Conservation (phyloP, 2,797 vertebrate genomes). For the Percopsis omiscomaycus region DNA sequence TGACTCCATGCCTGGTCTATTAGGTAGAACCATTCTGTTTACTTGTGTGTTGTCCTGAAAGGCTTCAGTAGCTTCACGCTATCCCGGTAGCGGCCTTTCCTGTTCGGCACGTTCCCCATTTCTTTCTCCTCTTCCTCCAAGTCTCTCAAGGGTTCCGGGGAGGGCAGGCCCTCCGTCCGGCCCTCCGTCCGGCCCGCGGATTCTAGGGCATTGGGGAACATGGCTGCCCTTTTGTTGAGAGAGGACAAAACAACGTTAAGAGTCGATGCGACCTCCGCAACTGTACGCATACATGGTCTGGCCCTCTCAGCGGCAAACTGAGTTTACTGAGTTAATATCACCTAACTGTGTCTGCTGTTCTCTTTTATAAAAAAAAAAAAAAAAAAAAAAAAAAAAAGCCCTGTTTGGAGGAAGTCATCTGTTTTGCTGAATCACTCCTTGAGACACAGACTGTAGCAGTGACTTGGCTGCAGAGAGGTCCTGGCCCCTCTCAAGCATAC, state of each 20-base stretch:
- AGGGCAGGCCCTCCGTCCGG: conserved; percentile 64
- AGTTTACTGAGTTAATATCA: not conserved
- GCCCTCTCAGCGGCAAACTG: not conserved
- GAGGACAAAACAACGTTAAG: conserved; percentile 10
- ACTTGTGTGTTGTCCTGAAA: conserved; percentile 83
- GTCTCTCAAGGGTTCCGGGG: conserved; percentile 56
- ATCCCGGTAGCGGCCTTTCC: conserved; percentile 73
- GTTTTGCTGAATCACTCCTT: conserved; percentile 65
- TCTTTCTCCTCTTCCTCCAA: conserved; percentile 68
- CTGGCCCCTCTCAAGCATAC: conserved; percentile 38
- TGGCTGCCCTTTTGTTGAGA: conserved; percentile 47
- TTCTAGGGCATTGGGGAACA: conserved; percentile 77
- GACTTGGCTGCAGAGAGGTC: conserved; percentile 58
- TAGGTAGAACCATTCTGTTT: conserved; percentile 38
- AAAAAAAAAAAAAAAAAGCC: not conserved
- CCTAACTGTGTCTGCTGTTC: too few relatives aligned
- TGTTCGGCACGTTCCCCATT: conserved; percentile 50
- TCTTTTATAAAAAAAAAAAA: too few relatives aligned
- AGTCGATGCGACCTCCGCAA: not conserved
- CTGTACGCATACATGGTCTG: not conserved
- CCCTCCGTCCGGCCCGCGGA: conserved; percentile 72
- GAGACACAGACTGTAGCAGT: conserved; percentile 48
- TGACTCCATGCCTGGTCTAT: not conserved
- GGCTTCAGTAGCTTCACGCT: conserved; percentile 83
- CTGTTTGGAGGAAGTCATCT: conserved; percentile 12